These are phyloP conservation scores for Hypomecis punctinalis DNA, from an alignment of 2,888 invertebrate species.

Conservation along the genomic window DNA sequence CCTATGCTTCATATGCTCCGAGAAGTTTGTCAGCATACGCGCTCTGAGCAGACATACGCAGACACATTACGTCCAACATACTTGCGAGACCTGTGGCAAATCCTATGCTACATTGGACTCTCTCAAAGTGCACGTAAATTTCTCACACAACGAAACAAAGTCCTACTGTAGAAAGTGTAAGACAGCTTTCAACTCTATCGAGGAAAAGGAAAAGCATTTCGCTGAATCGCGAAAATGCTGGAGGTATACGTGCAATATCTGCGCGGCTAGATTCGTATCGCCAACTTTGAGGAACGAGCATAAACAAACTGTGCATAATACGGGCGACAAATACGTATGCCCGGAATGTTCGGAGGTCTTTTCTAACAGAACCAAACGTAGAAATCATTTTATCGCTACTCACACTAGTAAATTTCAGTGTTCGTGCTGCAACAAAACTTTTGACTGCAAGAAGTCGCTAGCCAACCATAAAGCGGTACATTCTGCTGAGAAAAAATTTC, in stretches of 20 bases:
- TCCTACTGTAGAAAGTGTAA: constrained; percentile 51
- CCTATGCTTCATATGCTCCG: constrained; percentile 48
- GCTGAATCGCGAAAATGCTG: constrained; percentile 47
- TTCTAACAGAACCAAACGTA: constrained; percentile 37
- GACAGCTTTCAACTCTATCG: constrained; percentile 42
- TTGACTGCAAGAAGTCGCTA: constrained; percentile 16
- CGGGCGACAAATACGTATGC: constrained; percentile 44
- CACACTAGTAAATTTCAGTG: constrained; percentile 37
- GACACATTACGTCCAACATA: constrained; percentile 51
- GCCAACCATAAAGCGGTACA: constrained; percentile 15
- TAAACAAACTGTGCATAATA: constrained; percentile 45
- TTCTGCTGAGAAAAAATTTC: constrained; percentile 20
- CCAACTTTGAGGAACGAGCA: constrained; percentile 46
- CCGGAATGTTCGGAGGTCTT: constrained; percentile 52
- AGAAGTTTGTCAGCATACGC: constrained; percentile 47
- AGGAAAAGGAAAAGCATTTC: constrained; percentile 47
- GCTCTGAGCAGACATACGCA: constrained; percentile 56
- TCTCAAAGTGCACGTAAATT: constrained; percentile 45
- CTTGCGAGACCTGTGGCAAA: constrained; percentile 57
- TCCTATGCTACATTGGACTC: constrained; percentile 48
- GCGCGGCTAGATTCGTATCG: constrained; percentile 49
- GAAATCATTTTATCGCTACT: constrained; percentile 42
- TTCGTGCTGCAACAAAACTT: constrained; percentile 25
- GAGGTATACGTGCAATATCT: constrained; percentile 48
- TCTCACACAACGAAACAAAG: constrained; percentile 36